A percentile compares a stretch with the other conserved stretches of the same genome.
Evolutionary conservation across 2,797 vertebrate species (phyloP).

Genomic region (Chelonia mydas): DNA sequence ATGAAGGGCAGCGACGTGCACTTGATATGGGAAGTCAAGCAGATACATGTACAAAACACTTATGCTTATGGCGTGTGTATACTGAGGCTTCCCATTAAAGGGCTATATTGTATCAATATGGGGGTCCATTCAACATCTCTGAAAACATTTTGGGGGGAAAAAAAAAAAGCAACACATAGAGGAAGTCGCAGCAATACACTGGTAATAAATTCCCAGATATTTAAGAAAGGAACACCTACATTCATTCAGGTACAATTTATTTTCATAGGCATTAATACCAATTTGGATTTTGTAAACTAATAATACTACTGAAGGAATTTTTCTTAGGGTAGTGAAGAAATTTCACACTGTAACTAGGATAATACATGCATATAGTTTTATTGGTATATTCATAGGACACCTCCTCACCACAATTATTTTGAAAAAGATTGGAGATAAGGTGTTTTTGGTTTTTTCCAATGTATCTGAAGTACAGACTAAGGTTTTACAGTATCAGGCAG

Average conservation of each 20-base stretch:
- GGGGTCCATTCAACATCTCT: constrained; percentile 17
- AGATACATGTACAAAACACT: constrained; percentile 33
- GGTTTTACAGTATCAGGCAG: constrained; percentile 77
- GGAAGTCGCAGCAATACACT: constrained; percentile 33
- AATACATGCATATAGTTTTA: constrained; percentile 15
- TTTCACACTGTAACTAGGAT: not conserved
- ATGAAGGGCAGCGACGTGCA: constrained; percentile 61
- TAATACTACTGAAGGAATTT: not conserved
- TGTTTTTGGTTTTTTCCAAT: not conserved
- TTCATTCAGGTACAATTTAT: constrained; percentile 41
- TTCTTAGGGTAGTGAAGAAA: not conserved
- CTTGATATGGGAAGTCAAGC: constrained; percentile 38
- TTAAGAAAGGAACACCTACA: constrained; percentile 46
- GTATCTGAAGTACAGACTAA: constrained; percentile 43
- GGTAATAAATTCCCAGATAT: constrained; percentile 41
- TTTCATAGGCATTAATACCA: constrained; percentile 26
- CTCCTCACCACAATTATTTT: not conserved
- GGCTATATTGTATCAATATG: constrained; percentile 9
- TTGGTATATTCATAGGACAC: not conserved
- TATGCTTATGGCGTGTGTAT: constrained; percentile 21
- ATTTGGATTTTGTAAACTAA: not conserved
- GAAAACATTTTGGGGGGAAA: constrained; percentile 41
- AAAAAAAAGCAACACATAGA: constrained; percentile 26
- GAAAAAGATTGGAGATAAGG: constrained; percentile 17
- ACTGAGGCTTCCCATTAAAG: constrained; percentile 54